Percentiles rank a stretch among this genome's conserved stretches.
Evolutionary conservation across 2,888 invertebrate species (phyloP).

Genomic region (Anaspis maculata): DNA sequence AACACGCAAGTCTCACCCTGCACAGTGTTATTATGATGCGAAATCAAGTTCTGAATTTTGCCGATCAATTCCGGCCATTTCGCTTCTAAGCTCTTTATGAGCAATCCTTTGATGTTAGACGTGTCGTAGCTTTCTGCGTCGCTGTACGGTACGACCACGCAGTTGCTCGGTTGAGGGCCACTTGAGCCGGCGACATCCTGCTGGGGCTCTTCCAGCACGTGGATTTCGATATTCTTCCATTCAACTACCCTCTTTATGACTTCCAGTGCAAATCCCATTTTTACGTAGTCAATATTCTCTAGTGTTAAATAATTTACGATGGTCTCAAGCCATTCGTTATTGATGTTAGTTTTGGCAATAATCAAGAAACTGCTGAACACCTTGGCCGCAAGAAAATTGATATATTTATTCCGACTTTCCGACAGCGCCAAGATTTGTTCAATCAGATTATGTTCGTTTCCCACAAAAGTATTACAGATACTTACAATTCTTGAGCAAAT

Average conservation of each 20-base stretch:
- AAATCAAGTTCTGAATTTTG: conserved; percentile 54
- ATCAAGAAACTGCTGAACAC: conserved; percentile 77
- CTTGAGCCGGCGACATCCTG: conserved; percentile 30
- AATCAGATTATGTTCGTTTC: conserved; percentile 75
- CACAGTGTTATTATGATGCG: conserved; percentile 50
- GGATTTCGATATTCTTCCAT: conserved; percentile 76
- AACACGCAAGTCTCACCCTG: conserved; percentile 55
- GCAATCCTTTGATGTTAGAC: conserved; percentile 77
- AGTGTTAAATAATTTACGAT: conserved; percentile 64
- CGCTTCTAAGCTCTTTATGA: conserved; percentile 75
- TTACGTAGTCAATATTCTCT: conserved; percentile 57
- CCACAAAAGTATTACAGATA: conserved; percentile 69
- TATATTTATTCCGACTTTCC: conserved; percentile 69
- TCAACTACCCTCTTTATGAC: conserved; percentile 81
- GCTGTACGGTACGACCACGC: conserved; percentile 56
- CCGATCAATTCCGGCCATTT: conserved; percentile 78
- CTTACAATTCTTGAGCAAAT: conserved; percentile 75
- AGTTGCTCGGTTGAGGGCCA: conserved; percentile 29
- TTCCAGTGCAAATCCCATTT: conserved; percentile 77
- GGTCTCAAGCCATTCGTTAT: conserved; percentile 71
- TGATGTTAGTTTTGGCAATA: conserved; percentile 72
- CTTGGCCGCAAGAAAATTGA: conserved; percentile 71
- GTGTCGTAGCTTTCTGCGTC: conserved; percentile 80
- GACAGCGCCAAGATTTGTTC: conserved; percentile 76
- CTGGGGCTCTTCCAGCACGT: conserved; percentile 64